Evolutionary conservation across 2,797 vertebrate genomes (phyloP).

Genomic region (Acridotheres tristis): DNA sequence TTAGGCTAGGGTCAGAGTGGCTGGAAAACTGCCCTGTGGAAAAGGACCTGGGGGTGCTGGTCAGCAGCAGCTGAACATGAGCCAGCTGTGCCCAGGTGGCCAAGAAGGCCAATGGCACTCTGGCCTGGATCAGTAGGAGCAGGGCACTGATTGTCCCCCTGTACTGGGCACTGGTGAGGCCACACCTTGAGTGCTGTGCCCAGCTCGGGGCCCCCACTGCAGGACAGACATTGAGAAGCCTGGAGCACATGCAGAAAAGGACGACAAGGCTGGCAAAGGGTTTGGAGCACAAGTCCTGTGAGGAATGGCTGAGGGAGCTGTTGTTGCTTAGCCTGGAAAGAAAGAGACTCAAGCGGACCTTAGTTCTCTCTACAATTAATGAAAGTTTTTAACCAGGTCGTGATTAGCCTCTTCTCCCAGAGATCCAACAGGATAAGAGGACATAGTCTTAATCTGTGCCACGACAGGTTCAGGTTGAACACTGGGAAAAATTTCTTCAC

Average conservation of each 20-base stretch:
- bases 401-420: neutral
- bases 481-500: neutral
- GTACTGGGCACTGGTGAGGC: neutral
- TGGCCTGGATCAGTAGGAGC: neutral
- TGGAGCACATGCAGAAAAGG: neutral
- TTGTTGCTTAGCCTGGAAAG: neutral
- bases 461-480: neutral
- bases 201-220: neutral
- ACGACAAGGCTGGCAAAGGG: neutral
- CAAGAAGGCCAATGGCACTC: neutral
- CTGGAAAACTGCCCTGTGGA: neutral
- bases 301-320: neutral
- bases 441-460: neutral
- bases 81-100: neutral
- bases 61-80: neutral
- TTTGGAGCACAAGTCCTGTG: neutral
- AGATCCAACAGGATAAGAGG: neutral
- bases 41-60: neutral
- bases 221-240: neutral
- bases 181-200: rapidly evolving
- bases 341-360: neutral
- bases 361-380: neutral
- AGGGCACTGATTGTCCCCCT: rapidly evolving
- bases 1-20: neutral
- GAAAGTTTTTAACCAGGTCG: neutral